Evolutionary conservation across 2,113 vertebrate species (phyloP).

Genomic region (Dendrocopos noguchii): DNA sequence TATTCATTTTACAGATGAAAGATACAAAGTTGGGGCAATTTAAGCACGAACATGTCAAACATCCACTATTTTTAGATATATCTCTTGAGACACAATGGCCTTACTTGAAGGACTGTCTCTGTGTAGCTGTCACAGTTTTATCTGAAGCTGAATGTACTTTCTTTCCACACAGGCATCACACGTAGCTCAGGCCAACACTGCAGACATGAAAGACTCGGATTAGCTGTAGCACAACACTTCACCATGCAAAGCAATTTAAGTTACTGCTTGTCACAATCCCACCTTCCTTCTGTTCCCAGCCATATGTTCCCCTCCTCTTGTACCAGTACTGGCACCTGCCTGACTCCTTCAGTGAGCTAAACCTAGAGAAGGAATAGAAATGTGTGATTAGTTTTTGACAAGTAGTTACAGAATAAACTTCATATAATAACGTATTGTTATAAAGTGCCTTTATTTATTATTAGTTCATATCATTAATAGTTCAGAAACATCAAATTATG

Average conservation of each 20-base stretch:
- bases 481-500: neutral
- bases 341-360: neutral
- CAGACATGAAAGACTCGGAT: neutral
- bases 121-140: neutral
- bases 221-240: neutral
- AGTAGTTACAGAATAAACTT: neutral
- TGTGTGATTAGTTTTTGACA: fast-evolving
- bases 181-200: neutral
- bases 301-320: neutral
- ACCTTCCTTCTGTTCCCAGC: conserved; percentile 29
- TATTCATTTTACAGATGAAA: neutral
- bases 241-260: neutral
- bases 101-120: neutral
- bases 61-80: neutral
- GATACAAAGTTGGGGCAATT: neutral
- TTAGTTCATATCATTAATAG: neutral
- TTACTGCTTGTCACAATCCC: neutral
- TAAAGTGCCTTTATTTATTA: neutral
- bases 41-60: neutral
- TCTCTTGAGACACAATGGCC: neutral
- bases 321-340: neutral
- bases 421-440: neutral
- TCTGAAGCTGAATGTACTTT: neutral
- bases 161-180: neutral
- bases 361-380: neutral